Conservation (phyloP, 2,113 vertebrate species). For the Orthonyx spaldingii region DNA sequence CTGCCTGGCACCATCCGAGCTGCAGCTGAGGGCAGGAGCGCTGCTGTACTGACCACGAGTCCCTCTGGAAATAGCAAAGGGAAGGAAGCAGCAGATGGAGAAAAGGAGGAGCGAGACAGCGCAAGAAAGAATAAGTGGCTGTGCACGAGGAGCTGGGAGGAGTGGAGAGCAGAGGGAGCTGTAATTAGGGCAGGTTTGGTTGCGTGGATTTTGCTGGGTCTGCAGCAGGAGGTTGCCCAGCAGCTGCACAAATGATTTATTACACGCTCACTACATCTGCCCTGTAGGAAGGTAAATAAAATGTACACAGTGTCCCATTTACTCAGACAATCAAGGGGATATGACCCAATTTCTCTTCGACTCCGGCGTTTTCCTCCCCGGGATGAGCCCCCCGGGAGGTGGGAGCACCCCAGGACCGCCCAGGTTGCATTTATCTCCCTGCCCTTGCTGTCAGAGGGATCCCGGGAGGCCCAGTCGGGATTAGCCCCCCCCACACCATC, state of each 20-base stretch:
- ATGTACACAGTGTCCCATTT: conserved; percentile 61
- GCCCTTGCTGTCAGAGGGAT: not conserved
- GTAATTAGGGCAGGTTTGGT: conserved; percentile 64
- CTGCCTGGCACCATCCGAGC: not conserved
- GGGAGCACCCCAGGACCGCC: accelerated
- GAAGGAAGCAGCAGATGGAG: conserved; percentile 24
- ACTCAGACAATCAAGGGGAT: conserved; percentile 46
- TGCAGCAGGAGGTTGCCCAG: conserved; percentile 64
- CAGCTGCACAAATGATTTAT: conserved; percentile 71
- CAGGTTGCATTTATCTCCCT: not conserved
- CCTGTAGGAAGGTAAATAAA: conserved; percentile 70
- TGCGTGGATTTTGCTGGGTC: conserved; percentile 56
- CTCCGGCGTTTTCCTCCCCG: not conserved
- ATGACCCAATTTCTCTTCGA: conserved; percentile 57
- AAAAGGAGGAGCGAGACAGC: conserved; percentile 20
- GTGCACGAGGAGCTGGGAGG: conserved; percentile 4
- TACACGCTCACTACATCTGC: conserved; percentile 57
- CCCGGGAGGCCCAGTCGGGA: not conserved
- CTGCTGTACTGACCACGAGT: not conserved
- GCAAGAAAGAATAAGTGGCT: not conserved
- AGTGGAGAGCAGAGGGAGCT: conserved; percentile 3
- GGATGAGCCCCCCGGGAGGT: not conserved
- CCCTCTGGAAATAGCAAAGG: not conserved
- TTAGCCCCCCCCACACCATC: not conserved
- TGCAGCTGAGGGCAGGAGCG: not conserved